Conservation (phyloP, 2,797 vertebrate genomes). For the Anas bernieri region DNA sequence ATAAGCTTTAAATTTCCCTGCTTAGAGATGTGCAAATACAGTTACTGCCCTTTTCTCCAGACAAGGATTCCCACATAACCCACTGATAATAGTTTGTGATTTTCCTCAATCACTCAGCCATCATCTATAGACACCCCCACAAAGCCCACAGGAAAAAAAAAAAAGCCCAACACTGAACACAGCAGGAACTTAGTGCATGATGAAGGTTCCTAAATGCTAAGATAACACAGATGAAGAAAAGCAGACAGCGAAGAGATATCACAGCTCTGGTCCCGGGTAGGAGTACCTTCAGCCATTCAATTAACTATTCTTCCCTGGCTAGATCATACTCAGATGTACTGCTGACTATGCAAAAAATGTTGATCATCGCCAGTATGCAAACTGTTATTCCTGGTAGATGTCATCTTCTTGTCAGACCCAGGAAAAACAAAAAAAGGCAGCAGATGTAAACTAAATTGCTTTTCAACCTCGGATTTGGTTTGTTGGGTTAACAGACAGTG, state of each 20-base stretch:
- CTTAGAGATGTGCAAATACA: not conserved
- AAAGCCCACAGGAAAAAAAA: not conserved
- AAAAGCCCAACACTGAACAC: not conserved
- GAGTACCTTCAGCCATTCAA: not conserved
- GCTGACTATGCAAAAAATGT: not conserved
- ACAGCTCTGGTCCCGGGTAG: not conserved
- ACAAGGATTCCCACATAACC: not conserved
- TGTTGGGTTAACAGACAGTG: not conserved
- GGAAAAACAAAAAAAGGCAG: not conserved
- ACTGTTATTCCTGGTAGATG: not conserved
- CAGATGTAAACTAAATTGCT: not conserved
- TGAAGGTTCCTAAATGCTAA: not conserved
- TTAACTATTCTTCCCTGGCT: not conserved
- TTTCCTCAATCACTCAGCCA: not conserved
- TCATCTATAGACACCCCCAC: not conserved
- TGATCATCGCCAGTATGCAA: not conserved
- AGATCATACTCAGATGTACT: accelerated
- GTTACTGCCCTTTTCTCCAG: not conserved
- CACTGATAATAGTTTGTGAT: not conserved
- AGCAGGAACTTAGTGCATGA: not conserved
- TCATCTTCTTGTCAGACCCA: not conserved
- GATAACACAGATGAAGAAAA: not conserved
- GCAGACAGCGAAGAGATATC: not conserved
- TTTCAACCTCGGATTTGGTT: not conserved
- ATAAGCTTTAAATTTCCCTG: not conserved